Evolutionary conservation across 1,140 invertebrate genomes (phyloP), one percentile per base, ranked within the genome.

Genomic region (Theocolax elegans): DNA sequence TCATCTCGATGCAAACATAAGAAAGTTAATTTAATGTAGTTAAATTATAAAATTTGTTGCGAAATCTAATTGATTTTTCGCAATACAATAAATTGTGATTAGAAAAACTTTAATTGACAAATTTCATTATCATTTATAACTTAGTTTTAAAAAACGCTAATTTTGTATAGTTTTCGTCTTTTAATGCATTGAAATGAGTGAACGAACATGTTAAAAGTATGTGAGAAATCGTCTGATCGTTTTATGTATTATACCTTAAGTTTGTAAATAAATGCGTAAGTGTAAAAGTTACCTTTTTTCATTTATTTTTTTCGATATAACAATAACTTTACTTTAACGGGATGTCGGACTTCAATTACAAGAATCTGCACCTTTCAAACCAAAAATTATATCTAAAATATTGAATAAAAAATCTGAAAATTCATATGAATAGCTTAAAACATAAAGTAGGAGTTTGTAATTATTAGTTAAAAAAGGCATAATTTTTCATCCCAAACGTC

Each of bases 261-360:
- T 54, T 48, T 56, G 73, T 69, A 72, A 72, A 75, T 74, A 72
- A 75, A 76, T 56, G 64, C 62, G 68, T 63, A 67, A 68, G 54
- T 46, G 66, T 65, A 54, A 40, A 64, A 67, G 42, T 65, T 46
- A 64, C n/a, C n/a, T n/a, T 44, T 38, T 44, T 42, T 71, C 51
- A 63, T 67, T 58, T 66, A 31, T 67, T 67, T 29, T 29, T 49
- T 44, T 69, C 17, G 23, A 46, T 25, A 44, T 58, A 58, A 38
- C 10, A 53, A 56, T 53, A 25, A 23, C 21, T n/a, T n/a, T n/a
- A n/a, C n/a, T n/a, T n/a, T n/a, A n/a, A n/a, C n/a, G n/a, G n/a
- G n/a, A n/a, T n/a, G n/a, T n/a, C n/a, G n/a, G n/a, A n/a, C n/a
- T n/a, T n/a, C n/a, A n/a, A n/a, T n/a, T n/a, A n/a, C n/a, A n/a